Percentiles rank a stretch among this genome's conserved stretches.
These are phyloP conservation scores for Orthosia incerta DNA, from an alignment of 2,888 invertebrate species.

Conservation along the genomic window DNA sequence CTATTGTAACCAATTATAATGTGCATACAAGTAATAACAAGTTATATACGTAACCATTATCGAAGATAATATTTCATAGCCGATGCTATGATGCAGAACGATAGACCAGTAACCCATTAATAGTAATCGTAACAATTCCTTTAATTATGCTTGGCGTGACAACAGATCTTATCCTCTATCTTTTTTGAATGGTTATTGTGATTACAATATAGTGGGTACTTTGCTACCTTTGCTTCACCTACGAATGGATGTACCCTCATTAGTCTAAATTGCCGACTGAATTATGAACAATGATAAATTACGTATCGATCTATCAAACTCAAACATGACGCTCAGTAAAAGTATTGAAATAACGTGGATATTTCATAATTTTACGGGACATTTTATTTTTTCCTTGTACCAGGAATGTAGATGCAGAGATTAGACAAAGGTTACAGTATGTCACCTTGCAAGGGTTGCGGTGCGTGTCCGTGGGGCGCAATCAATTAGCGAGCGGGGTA, in stretches of 20 bases:
- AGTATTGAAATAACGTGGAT: slow-evolving; percentile 31
- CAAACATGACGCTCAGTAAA: slow-evolving; percentile 29
- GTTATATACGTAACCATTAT: neutral
- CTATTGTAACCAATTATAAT: slow-evolving; percentile 15
- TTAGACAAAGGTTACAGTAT: slow-evolving; percentile 67
- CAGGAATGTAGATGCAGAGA: slow-evolving; percentile 63
- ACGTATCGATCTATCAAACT: slow-evolving; percentile 51
- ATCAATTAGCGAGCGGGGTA: slow-evolving; percentile 88
- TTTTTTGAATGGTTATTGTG: slow-evolving; percentile 19
- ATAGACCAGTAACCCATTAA: slow-evolving; percentile 25
- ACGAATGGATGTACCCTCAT: slow-evolving; percentile 43
- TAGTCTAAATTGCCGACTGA: slow-evolving; percentile 49
- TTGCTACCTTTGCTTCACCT: slow-evolving; percentile 18
- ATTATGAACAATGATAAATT: slow-evolving; percentile 52
- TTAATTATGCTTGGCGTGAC: slow-evolving; percentile 19
- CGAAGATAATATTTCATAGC: slow-evolving; percentile 64
- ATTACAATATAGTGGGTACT: slow-evolving; percentile 22
- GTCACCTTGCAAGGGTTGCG: slow-evolving; percentile 80
- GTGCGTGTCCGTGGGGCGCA: slow-evolving; percentile 78
- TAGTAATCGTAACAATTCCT: slow-evolving; percentile 23
- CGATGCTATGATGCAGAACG: slow-evolving; percentile 59
- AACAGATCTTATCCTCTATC: slow-evolving; percentile 15
- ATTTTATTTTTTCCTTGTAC: slow-evolving; percentile 41
- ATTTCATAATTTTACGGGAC: slow-evolving; percentile 25
- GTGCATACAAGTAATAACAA: slow-evolving; percentile 1